Percentiles rank a stretch among this genome's conserved stretches.
These are phyloP conservation scores for Noctilio leporinus DNA, from an alignment of 2,113 vertebrate species.

Conservation along the genomic window DNA sequence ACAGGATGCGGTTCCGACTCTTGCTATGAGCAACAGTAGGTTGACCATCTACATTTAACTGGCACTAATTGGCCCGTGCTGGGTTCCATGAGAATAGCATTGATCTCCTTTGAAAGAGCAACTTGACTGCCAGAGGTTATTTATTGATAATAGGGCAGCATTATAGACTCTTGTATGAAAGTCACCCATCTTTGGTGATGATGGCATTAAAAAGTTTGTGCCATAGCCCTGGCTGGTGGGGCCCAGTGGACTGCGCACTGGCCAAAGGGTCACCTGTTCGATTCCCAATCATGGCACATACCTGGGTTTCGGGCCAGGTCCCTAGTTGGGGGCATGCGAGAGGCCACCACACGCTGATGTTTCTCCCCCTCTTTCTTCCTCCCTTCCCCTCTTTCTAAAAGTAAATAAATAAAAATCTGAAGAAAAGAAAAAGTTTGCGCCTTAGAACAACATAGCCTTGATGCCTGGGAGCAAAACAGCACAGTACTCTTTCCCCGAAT, in stretches of 20 bases:
- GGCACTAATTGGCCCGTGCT: background rate
- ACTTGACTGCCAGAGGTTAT: background rate
- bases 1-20: background rate
- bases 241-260: too few relatives aligned
- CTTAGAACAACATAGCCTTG: background rate
- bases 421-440: background rate
- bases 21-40: background rate
- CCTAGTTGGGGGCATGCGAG: too few relatives aligned
- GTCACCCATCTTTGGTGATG: background rate
- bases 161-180: background rate
- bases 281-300: too few relatives aligned
- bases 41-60: background rate
- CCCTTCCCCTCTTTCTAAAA: too few relatives aligned
- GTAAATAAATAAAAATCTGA: too few relatives aligned
- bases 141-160: rapidly evolving
- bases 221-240: too few relatives aligned
- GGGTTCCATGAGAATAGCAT: background rate
- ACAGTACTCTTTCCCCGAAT: background rate
- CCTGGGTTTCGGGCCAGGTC: too few relatives aligned
- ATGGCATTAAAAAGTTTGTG: background rate
- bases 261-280: too few relatives aligned
- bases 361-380: too few relatives aligned
- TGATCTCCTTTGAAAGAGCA: background rate
- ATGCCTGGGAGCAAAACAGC: too few relatives aligned
- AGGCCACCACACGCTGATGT: too few relatives aligned